Conservation (phyloP, 2,888 invertebrate genomes). For the Blastobasis adustella region DNA sequence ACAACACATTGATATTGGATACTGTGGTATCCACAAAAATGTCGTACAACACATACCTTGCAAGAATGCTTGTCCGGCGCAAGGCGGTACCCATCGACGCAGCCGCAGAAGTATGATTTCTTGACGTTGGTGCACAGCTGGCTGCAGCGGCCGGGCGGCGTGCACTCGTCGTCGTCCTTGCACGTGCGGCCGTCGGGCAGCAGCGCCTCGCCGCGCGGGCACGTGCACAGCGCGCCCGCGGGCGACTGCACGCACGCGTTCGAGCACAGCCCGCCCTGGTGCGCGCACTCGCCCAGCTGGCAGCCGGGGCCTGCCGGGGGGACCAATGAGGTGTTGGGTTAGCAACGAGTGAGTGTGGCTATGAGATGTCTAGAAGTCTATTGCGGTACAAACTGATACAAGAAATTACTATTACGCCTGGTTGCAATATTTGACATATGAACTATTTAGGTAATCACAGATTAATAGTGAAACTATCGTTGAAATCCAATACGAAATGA, state of each 20-base stretch:
- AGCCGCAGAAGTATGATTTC: conserved; percentile 91
- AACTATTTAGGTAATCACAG: too few relatives aligned
- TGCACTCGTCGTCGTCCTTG: conserved; percentile 90
- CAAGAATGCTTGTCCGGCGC: conserved; percentile 89
- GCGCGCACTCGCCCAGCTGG: conserved; percentile 85
- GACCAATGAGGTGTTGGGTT: neutral
- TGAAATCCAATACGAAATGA: too few relatives aligned
- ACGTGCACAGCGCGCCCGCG: conserved; percentile 90
- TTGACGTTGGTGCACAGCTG: conserved; percentile 94
- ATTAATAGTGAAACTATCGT: too few relatives aligned
- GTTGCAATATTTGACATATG: too few relatives aligned
- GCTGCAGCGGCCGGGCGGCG: conserved; percentile 91
- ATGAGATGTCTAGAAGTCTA: too few relatives aligned
- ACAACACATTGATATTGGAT: too few relatives aligned
- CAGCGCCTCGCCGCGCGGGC: conserved; percentile 91
- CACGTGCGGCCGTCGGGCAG: conserved; percentile 80
- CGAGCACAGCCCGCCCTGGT: conserved; percentile 85
- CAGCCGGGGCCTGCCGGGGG: conserved; percentile 80
- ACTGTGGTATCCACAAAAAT: too few relatives aligned
- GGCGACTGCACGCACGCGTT: conserved; percentile 92
- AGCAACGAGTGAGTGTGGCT: too few relatives aligned
- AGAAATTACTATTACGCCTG: too few relatives aligned
- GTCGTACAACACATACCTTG: conserved; percentile 68
- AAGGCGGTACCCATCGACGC: conserved; percentile 88
- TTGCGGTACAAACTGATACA: too few relatives aligned